Evolutionary conservation across 53 echinoderm and acorn worm species (phyloP).

Genomic region (Patiria pectinifera): DNA sequence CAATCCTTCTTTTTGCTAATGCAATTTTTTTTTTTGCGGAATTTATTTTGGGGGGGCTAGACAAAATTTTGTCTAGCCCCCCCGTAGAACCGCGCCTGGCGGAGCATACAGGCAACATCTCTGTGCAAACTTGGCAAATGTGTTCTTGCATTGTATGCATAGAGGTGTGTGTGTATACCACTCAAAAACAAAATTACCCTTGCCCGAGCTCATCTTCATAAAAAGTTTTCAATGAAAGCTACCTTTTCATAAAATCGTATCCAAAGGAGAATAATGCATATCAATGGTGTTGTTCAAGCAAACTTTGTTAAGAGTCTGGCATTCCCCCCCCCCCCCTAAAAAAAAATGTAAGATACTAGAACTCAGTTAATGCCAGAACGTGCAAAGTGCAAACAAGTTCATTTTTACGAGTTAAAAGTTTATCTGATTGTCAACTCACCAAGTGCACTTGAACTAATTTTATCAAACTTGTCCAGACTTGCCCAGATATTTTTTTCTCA

Average conservation of each 20-base stretch:
- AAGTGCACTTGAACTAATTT: background rate
- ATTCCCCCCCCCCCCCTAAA: too few relatives aligned
- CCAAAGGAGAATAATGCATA: background rate
- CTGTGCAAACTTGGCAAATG: background rate
- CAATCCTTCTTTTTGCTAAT: too few relatives aligned
- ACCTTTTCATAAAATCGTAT: background rate
- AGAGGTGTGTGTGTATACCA: background rate
- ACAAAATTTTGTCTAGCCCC: too few relatives aligned
- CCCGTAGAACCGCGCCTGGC: too few relatives aligned
- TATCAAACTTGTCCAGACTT: slow-evolving; percentile 28
- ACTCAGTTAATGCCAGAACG: too few relatives aligned
- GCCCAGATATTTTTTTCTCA: background rate
- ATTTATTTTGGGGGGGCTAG: too few relatives aligned
- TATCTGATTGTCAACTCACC: slow-evolving; percentile 11
- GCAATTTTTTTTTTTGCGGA: too few relatives aligned
- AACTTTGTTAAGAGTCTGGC: background rate
- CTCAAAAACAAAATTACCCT: background rate
- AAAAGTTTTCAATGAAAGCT: background rate
- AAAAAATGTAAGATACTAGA: too few relatives aligned
- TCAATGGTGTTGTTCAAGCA: background rate
- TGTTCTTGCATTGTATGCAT: slow-evolving; percentile 42
- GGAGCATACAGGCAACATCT: background rate
- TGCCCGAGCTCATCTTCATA: background rate
- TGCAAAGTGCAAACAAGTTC: background rate
- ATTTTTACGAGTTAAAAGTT: too few relatives aligned